A percentile compares a stretch with the other conserved stretches of the same genome.
phyloP scores from a whole-genome alignment of 2,888 invertebrate species.

The Rotaria magnacalcarata region DNA sequence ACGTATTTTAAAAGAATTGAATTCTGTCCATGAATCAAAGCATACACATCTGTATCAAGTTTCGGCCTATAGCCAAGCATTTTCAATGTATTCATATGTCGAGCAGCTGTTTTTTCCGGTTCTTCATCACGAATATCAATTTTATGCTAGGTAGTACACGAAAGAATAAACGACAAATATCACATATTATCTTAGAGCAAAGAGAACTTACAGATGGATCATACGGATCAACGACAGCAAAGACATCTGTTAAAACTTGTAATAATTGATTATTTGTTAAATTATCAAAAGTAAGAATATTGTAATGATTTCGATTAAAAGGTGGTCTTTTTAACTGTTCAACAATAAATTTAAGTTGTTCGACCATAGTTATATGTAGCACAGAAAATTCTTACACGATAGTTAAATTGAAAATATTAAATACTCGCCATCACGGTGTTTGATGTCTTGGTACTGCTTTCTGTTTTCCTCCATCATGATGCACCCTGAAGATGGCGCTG shows the following conservation, averaged over 20 bases:
- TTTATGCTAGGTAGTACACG: slow-evolving; percentile 61
- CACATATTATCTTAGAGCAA: no score
- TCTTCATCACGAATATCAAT: slow-evolving; percentile 72
- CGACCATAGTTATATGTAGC: slow-evolving; percentile 25
- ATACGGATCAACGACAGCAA: slow-evolving; percentile 69
- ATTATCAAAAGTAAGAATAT: slow-evolving; percentile 78
- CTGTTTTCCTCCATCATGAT: not conserved
- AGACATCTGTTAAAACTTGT: slow-evolving; percentile 73
- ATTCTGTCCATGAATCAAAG: not conserved
- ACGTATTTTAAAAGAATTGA: not conserved
- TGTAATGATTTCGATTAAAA: slow-evolving; percentile 69
- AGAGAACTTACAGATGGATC: slow-evolving; percentile 48
- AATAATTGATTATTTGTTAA: slow-evolving; percentile 71
- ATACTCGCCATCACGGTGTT: not conserved
- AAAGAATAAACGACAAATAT: not conserved
- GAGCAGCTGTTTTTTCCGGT: slow-evolving; percentile 71
- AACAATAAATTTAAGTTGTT: slow-evolving; percentile 44
- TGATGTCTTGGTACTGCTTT: not conserved
- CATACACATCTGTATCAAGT: not conserved
- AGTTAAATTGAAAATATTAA: not conserved
- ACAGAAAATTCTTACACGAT: not conserved
- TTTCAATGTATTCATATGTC: slow-evolving; percentile 68
- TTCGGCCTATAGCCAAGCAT: slow-evolving; percentile 74
- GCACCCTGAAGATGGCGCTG: not conserved
- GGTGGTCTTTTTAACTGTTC: slow-evolving; percentile 68